Evolutionary conservation across 2,888 invertebrate species (phyloP).

Genomic region (Lycocerus yunnanus): DNA sequence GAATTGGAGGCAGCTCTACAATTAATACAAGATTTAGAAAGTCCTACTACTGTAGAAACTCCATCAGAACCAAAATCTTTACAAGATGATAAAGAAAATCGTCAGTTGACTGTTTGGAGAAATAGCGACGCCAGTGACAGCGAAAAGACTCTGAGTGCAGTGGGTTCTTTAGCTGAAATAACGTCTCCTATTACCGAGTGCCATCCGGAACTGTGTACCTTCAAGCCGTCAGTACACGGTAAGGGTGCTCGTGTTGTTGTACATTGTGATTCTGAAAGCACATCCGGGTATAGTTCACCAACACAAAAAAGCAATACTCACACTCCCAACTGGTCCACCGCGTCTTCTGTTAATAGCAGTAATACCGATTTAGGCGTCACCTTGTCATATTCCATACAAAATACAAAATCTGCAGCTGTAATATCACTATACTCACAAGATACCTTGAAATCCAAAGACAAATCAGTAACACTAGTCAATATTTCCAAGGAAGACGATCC

Average conservation of each 20-base stretch:
- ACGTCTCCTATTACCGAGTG: constrained; percentile 50
- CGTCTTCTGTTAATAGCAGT: constrained; percentile 54
- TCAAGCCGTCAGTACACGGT: constrained; percentile 49
- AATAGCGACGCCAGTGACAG: constrained; percentile 50
- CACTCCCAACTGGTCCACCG: constrained; percentile 54
- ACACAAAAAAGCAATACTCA: constrained; percentile 47
- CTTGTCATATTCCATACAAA: constrained; percentile 54
- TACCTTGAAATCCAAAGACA: constrained; percentile 45
- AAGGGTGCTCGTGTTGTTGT: constrained; percentile 51
- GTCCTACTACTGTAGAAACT: constrained; percentile 57
- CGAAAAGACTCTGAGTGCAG: constrained; percentile 56
- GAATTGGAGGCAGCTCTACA: constrained; percentile 59
- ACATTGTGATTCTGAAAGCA: constrained; percentile 56
- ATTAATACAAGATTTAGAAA: constrained; percentile 58
- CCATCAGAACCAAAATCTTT: constrained; percentile 52
- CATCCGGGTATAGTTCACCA: constrained; percentile 59
- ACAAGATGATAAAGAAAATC: constrained; percentile 38
- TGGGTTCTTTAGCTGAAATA: constrained; percentile 52
- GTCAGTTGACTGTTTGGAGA: constrained; percentile 51
- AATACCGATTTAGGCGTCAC: constrained; percentile 47
- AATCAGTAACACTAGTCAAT: constrained; percentile 55
- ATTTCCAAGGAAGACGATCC: constrained; percentile 43
- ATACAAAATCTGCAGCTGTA: constrained; percentile 55
- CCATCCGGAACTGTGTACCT: constrained; percentile 45
- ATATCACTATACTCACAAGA: constrained; percentile 51